Conservation (phyloP, 2,797 vertebrate species). For the Pipistrellus pipistrellus region DNA sequence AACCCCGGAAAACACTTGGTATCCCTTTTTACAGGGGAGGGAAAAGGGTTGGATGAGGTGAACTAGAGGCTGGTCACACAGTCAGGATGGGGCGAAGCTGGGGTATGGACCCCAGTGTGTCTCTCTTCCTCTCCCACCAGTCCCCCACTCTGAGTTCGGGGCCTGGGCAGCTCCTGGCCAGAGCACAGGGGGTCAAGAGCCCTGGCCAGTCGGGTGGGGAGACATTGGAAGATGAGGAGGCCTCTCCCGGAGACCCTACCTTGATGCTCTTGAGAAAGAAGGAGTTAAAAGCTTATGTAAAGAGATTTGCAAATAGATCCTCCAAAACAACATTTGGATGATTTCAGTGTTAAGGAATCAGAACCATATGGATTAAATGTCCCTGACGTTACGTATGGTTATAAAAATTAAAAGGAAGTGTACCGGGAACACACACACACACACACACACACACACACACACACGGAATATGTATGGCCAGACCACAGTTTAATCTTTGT, state of each 20-base stretch:
- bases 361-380: slow-evolving; percentile 86
- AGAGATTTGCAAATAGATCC: slow-evolving; percentile 82
- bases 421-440: slow-evolving; percentile 72
- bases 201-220: neutral
- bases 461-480: slow-evolving; percentile 68
- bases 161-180: neutral
- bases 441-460: slow-evolving; percentile 63
- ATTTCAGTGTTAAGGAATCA: slow-evolving; percentile 85
- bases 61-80: neutral
- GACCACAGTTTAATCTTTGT: slow-evolving; percentile 74
- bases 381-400: slow-evolving; percentile 81
- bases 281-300: slow-evolving; percentile 84
- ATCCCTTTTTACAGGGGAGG: neutral
- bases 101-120: neutral
- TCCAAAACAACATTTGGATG: slow-evolving; percentile 84
- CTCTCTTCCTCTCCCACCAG: neutral
- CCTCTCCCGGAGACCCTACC: neutral
- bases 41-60: neutral
- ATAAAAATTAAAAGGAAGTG: slow-evolving; percentile 84
- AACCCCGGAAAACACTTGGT: neutral
- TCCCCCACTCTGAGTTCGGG: neutral
- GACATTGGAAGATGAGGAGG: neutral
- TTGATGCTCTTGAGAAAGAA: slow-evolving; percentile 66
- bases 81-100: neutral
- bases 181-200: neutral